These are phyloP conservation scores for Chrysina gloriosa DNA, from an alignment of 2,888 invertebrate genomes.

Conservation along the genomic window DNA sequence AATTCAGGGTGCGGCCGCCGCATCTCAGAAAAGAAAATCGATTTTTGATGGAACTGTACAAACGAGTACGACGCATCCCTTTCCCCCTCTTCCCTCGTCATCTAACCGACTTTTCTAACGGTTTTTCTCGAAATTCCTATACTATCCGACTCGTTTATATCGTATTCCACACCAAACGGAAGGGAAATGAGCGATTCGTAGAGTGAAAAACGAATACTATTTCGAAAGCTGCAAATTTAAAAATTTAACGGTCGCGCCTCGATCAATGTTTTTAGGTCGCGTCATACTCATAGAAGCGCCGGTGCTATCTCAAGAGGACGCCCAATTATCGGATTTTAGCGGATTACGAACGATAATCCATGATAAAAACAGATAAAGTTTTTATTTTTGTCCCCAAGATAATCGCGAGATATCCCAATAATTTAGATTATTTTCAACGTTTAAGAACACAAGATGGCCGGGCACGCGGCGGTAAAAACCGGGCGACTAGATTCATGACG, in stretches of 20 bases:
- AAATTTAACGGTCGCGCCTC: slow-evolving; percentile 30
- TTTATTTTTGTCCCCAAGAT: neutral
- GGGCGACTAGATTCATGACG: slow-evolving; percentile 1
- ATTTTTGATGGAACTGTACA: slow-evolving; percentile 23
- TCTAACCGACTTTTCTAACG: slow-evolving; percentile 48
- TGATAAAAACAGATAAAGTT: neutral
- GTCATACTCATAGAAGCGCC: slow-evolving; percentile 47
- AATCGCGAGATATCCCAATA: neutral
- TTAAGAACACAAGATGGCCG: slow-evolving; percentile 33
- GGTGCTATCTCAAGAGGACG: neutral
- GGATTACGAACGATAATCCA: neutral
- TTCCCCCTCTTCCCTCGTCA: neutral
- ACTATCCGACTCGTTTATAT: slow-evolving; percentile 41
- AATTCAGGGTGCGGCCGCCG: slow-evolving; percentile 28
- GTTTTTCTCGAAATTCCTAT: slow-evolving; percentile 43
- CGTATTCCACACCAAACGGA: neutral
- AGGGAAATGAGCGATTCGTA: neutral
- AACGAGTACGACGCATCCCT: neutral
- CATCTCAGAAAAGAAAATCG: slow-evolving; percentile 25
- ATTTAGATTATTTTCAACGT: neutral
- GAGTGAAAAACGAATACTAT: neutral
- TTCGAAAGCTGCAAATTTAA: too few relatives aligned
- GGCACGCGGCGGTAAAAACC: neutral
- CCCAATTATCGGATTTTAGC: neutral
- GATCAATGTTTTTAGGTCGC: slow-evolving; percentile 53